Percentiles rank a stretch among this genome's conserved stretches.
Conservation (phyloP, 2,113 vertebrate genomes). For the Amphiprion ocellaris region DNA sequence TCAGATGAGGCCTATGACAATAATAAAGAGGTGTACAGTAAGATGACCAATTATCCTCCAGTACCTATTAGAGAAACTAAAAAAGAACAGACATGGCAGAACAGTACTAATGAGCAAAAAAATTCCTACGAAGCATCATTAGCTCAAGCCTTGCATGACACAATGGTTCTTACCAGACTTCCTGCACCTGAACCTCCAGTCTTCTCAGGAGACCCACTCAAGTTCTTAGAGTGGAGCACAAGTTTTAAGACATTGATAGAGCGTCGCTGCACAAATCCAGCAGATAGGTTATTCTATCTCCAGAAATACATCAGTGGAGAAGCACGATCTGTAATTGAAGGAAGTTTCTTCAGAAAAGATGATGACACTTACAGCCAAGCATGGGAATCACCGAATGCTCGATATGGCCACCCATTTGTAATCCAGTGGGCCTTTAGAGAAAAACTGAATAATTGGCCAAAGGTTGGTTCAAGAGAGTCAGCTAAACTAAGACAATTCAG, state of each 20-base stretch:
- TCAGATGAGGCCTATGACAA: not conserved
- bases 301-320: conserved; percentile 51
- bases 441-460: conserved; percentile 55
- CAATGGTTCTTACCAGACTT: conserved; percentile 51
- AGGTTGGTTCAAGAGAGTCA: conserved; percentile 36
- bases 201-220: conserved; percentile 46
- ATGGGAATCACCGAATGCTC: conserved; percentile 32
- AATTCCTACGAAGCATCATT: not conserved
- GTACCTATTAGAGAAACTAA: too few relatives aligned
- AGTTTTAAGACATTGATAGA: conserved; percentile 60
- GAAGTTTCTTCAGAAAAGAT: conserved; percentile 49
- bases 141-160: conserved; percentile 36
- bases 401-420: conserved; percentile 42
- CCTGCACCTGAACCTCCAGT: conserved; percentile 47
- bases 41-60: not conserved
- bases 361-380: conserved; percentile 45
- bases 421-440: conserved; percentile 43
- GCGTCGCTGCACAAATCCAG: conserved; percentile 38
- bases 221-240: conserved; percentile 56
- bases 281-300: conserved; percentile 57
- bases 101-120: not conserved
- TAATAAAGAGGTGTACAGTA: not conserved
- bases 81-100: not conserved
- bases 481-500: conserved; percentile 49
- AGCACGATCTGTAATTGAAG: conserved; percentile 41